Evolutionary conservation across 2,113 vertebrate genomes (phyloP).

Genomic region (Alectura lathami): DNA sequence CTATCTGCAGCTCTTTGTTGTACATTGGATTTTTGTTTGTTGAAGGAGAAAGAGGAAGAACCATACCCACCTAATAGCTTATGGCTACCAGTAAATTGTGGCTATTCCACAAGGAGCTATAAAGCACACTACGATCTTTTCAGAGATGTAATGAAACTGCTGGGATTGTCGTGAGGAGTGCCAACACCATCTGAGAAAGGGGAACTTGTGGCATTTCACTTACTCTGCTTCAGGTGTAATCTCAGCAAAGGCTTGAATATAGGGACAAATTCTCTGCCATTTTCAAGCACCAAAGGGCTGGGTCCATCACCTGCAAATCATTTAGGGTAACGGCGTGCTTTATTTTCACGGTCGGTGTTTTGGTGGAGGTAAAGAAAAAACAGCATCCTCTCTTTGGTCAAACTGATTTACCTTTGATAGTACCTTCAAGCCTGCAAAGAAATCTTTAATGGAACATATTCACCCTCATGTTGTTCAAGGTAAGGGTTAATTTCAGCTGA

Average conservation of each 20-base stretch:
- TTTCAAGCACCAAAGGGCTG: neutral
- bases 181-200: slow-evolving; percentile 29
- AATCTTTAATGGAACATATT: neutral
- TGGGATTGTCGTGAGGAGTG: neutral
- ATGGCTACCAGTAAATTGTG: slow-evolving; percentile 52
- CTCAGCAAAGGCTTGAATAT: neutral
- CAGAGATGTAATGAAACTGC: slow-evolving; percentile 50
- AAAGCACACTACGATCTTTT: slow-evolving; percentile 40
- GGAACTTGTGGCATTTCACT: slow-evolving; percentile 33
- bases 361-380: neutral
- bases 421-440: neutral
- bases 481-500: neutral
- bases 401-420: neutral
- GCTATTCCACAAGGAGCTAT: slow-evolving; percentile 36
- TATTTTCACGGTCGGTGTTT: neutral
- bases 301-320: neutral
- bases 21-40: slow-evolving; percentile 17
- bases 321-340: neutral
- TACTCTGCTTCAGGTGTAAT: neutral
- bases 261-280: neutral
- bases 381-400: neutral
- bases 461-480: neutral
- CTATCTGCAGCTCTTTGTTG: slow-evolving; percentile 42
- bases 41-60: slow-evolving; percentile 14
- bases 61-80: slow-evolving; percentile 47